phyloP scores from a whole-genome alignment of 2,888 invertebrate species.

The Nudaria mundana region DNA sequence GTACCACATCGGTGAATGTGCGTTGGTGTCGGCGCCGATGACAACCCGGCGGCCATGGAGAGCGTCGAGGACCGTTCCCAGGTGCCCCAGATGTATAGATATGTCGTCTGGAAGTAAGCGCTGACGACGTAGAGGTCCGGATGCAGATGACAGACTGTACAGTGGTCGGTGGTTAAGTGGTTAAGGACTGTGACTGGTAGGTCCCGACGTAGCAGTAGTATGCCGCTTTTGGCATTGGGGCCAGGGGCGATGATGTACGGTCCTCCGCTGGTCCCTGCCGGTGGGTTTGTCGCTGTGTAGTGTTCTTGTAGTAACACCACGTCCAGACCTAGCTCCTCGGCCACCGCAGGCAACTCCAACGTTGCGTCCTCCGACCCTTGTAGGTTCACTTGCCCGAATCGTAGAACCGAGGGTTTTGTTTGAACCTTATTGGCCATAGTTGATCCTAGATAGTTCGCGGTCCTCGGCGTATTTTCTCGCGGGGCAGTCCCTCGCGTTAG shows the following conservation, averaged over 20 bases:
- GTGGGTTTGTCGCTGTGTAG: slow-evolving; percentile 2
- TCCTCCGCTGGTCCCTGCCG: background rate
- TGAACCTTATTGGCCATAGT: too few relatives aligned
- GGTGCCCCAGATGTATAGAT: background rate
- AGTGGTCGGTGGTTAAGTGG: background rate
- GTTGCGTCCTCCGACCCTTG: slow-evolving; percentile 23
- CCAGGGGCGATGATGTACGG: rapidly evolving
- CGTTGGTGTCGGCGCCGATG: slow-evolving; percentile 26
- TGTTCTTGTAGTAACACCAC: slow-evolving; percentile 31
- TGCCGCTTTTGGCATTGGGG: background rate
- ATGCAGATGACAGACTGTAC: background rate
- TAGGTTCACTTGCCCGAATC: slow-evolving; percentile 31
- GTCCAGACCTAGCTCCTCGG: slow-evolving; percentile 10
- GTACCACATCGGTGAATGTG: slow-evolving; percentile 33
- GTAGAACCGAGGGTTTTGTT: too few relatives aligned
- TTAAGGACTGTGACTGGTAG: background rate
- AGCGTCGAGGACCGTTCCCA: slow-evolving; percentile 10
- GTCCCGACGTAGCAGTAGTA: rapidly evolving
- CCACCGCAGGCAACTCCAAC: slow-evolving; percentile 16
- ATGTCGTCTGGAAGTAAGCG: slow-evolving; percentile 4
- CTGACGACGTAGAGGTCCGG: background rate
- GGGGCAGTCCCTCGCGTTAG: too few relatives aligned
- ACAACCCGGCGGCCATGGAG: slow-evolving; percentile 12
- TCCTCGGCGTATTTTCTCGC: too few relatives aligned
- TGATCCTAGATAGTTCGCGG: too few relatives aligned